Percentiles rank a stretch among this genome's conserved stretches.
phyloP scores from a whole-genome alignment of 2,888 invertebrate genomes.

The Neocrepidodera transversa region DNA sequence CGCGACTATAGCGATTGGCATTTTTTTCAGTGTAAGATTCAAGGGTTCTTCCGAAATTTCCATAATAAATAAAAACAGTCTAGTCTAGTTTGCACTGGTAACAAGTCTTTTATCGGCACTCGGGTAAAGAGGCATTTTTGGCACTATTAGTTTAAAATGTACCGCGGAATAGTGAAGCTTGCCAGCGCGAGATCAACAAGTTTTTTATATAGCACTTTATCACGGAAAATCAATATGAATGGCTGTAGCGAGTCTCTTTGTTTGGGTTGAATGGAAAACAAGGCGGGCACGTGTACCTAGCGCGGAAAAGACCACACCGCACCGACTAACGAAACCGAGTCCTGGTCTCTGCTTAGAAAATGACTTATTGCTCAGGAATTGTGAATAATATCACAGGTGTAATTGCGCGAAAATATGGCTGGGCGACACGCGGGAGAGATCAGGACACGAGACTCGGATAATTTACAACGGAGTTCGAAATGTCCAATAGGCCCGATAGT shows the following conservation, averaged over 20 bases:
- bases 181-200: conserved; percentile 50
- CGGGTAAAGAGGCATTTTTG: not conserved
- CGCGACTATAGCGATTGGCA: conserved; percentile 65
- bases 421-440: conserved; percentile 26
- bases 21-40: conserved; percentile 63
- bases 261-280: conserved; percentile 58
- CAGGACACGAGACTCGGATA: conserved; percentile 16
- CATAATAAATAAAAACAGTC: conserved; percentile 46
- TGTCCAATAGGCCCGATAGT: conserved; percentile 43
- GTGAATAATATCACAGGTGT: conserved; percentile 34
- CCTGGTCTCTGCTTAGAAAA: conserved; percentile 19
- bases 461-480: conserved; percentile 37
- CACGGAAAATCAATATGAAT: conserved; percentile 62
- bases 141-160: conserved; percentile 3
- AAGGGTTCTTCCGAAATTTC: conserved; percentile 60
- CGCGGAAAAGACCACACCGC: conserved; percentile 23
- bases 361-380: conserved; percentile 34
- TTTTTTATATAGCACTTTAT: conserved; percentile 62
- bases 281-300: conserved; percentile 52
- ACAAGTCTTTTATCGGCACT: conserved; percentile 4
- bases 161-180: conserved; percentile 8
- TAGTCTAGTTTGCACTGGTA: conserved; percentile 11
- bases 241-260: conserved; percentile 56
- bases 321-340: conserved; percentile 14
- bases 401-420: conserved; percentile 35